Base-by-base conservation (phyloP, 2,888 invertebrate species). In the Choristoneura rosaceana region DNA sequence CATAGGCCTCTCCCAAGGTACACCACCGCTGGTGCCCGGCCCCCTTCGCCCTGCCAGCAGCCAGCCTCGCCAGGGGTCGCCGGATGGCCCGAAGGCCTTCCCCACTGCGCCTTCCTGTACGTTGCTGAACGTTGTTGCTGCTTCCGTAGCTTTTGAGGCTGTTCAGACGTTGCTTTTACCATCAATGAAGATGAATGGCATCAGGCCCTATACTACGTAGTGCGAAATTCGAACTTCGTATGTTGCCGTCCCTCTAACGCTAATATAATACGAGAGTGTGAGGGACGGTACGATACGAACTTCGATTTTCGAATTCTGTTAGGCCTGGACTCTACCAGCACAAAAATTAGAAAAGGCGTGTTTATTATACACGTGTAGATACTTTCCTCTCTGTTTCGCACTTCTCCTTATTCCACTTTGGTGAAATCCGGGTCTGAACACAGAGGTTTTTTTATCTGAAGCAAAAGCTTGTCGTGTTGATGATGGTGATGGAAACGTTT, bases 1-100 rank as follows among this genome's bases (percentile, higher is more conserved):
- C 71, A 58, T 64, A 73, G 73, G 73, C 73, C 73, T 73, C 73
- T 73, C 69, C 73, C 73, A 73, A 73, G 73, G 73, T 73, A 73
- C 73, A 73, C 73, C 73, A 73, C 73, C 63, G 73, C 73, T 41
- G 73, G 73, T 12, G 68, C 68, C 12, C 73, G 64, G 59, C 73
- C 73, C 50, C 50, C 73, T 14, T 73, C 73, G 41, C 70, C 70
- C 63, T 61, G 68, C 68, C 65, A 66, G 70, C 68, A 60, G 60
- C 73, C 73, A 9, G 68, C 50, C 9, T 68, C 71, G 8, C 63
- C 73, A 47, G 68, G 68, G 14, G 59, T 69, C 63, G 60, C 69
- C 64, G 73, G 73, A 59, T 73, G 73, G 73, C 73, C 73, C 43
- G 73, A 73, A 43, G 73, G 73, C 9, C 73, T 73, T 7, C 73